These are phyloP conservation scores for Zingel zingel DNA, from an alignment of 2,113 vertebrate species.

Conservation along the genomic window DNA sequence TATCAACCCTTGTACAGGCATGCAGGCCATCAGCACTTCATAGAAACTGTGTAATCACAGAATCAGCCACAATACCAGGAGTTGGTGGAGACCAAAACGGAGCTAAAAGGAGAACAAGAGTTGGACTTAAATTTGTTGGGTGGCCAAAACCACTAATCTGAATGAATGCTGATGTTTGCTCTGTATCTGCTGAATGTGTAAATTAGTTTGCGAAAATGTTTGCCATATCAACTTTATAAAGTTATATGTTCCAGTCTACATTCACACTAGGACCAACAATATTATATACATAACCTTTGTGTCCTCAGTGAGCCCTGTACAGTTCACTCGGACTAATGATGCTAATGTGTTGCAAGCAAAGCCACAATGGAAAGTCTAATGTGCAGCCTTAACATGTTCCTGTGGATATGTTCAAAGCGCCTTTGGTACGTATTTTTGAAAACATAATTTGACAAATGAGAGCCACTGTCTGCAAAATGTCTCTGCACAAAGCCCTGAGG, in stretches of 20 bases:
- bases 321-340: too few relatives aligned
- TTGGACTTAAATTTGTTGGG: too few relatives aligned
- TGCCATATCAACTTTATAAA: too few relatives aligned
- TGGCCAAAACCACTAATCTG: too few relatives aligned
- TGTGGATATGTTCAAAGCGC: not conserved
- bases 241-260: too few relatives aligned
- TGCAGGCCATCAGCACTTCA: not conserved
- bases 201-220: too few relatives aligned
- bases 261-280: too few relatives aligned
- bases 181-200: too few relatives aligned
- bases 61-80: not conserved
- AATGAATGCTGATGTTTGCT: too few relatives aligned
- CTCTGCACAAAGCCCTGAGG: conserved; percentile 8
- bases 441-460: conserved; percentile 1
- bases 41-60: not conserved
- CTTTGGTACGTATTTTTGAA: not conserved
- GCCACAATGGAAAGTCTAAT: not conserved
- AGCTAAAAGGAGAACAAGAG: too few relatives aligned
- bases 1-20: not conserved
- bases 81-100: too few relatives aligned
- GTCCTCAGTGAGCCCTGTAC: not conserved
- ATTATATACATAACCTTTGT: too few relatives aligned
- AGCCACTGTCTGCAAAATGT: conserved; percentile 20
- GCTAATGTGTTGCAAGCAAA: not conserved
- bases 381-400: not conserved